Base-by-base conservation (phyloP, 2,797 vertebrate genomes). In the Phalanger gymnotis region DNA sequence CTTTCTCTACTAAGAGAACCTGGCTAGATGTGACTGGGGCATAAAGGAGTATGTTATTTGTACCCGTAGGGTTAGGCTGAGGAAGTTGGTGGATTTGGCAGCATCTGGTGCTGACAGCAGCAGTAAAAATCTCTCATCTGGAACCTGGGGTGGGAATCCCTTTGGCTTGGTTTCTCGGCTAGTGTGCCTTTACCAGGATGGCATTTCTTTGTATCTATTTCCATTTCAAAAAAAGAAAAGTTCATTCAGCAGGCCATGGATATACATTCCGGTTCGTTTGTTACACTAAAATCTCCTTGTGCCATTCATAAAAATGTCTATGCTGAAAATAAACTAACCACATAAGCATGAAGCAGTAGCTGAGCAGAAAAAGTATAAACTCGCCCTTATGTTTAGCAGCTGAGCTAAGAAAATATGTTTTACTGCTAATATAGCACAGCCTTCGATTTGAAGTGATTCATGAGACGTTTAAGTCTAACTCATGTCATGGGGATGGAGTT, bases 51-150 rank as follows among this genome's bases (percentile, higher is more conserved):
- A 91, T 94, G 93, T 92, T 96, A 52, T 96, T 97, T 96, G 95
- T 92, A 25, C 9, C 93, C 55, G 94, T 90, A 96, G 93, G 91
- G 66, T 95, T 94, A 96, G 47, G 25, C 57, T 96, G 94, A 96
- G 95, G 55, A 9, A 95, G 58, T 95, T 96, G 93, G 93, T 91
- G 81, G 52, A 96, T 95, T 91, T 97, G 96, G 73, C 81, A 97
- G 34, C 66, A 92, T 95, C 93, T 92, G 58, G 93, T 96, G 96
- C 95, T 97, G 95, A 97, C 56, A 95, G 40, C 47, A 96, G 57
- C 53, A 91, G 57, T 87, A 34, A 94, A 51, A 93, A 13, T 54
- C 93, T n/a, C 14, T 97, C 92, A 90, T 93, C 53, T 94, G 91
- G 87, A 97, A 93, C 90, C 87, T 51, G 92, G 28, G 53, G 27